These are phyloP conservation scores for Natrix natrix DNA, from an alignment of 2,797 vertebrate genomes.

Conservation along the genomic window DNA sequence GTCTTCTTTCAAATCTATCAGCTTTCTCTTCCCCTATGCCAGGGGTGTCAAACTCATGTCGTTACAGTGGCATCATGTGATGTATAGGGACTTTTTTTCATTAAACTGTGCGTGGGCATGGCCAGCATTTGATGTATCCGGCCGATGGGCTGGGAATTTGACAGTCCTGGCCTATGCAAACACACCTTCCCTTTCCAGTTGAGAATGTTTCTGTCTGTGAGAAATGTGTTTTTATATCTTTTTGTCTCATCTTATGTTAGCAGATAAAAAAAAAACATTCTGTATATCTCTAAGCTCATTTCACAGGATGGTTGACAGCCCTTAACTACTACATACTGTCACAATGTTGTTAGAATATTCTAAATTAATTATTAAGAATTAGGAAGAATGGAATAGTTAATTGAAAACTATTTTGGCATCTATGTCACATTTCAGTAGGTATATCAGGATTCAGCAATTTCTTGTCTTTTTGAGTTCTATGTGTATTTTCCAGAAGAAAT, in stretches of 20 bases:
- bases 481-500: background rate
- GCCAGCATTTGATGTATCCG: no score
- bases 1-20: background rate
- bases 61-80: no score
- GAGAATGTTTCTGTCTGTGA: background rate
- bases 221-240: background rate
- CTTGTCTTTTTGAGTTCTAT: background rate
- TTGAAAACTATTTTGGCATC: background rate
- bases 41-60: background rate
- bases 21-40: background rate
- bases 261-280: background rate
- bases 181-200: background rate
- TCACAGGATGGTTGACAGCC: background rate
- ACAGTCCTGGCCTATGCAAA: no score
- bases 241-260: background rate
- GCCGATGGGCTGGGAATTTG: no score
- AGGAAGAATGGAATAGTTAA: background rate
- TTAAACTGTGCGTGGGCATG: no score
- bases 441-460: background rate
- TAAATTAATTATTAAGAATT: background rate
- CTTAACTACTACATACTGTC: background rate
- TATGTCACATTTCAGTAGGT: background rate
- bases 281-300: background rate
- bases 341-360: background rate
- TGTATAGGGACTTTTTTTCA: no score